A percentile compares a stretch with the other conserved stretches of the same genome.
phyloP scores from a whole-genome alignment of 2,797 vertebrate genomes.

The Rhinichthys osculus region DNA sequence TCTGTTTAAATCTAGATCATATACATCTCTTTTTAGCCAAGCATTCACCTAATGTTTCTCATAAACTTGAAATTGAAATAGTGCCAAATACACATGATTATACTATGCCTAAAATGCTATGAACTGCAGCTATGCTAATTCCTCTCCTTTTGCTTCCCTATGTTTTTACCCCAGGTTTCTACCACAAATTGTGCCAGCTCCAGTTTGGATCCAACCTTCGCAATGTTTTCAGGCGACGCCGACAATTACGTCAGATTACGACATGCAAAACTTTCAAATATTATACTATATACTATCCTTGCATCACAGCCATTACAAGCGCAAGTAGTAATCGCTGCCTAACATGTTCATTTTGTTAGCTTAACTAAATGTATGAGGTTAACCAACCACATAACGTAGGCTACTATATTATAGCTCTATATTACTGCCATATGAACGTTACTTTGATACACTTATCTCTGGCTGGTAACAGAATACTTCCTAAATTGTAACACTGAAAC shows the following conservation, averaged over 20 bases:
- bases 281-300: no score
- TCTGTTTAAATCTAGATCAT: no score
- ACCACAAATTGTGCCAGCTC: background rate
- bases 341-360: background rate
- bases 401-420: background rate
- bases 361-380: background rate
- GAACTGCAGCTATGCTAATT: background rate
- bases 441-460: background rate
- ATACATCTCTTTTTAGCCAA: no score
- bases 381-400: background rate
- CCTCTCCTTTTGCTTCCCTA: background rate
- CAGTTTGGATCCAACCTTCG: background rate
- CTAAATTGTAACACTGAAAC: background rate
- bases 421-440: background rate
- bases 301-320: no score
- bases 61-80: background rate
- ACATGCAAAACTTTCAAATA: background rate
- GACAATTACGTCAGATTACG: background rate
- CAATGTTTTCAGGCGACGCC: background rate
- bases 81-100: background rate
- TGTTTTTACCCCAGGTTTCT: background rate
- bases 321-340: background rate
- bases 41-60: no score
- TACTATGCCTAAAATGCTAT: background rate
- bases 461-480: background rate